Conservation (phyloP, 23 tunicate genomes). For the Halocynthia aurantium region DNA sequence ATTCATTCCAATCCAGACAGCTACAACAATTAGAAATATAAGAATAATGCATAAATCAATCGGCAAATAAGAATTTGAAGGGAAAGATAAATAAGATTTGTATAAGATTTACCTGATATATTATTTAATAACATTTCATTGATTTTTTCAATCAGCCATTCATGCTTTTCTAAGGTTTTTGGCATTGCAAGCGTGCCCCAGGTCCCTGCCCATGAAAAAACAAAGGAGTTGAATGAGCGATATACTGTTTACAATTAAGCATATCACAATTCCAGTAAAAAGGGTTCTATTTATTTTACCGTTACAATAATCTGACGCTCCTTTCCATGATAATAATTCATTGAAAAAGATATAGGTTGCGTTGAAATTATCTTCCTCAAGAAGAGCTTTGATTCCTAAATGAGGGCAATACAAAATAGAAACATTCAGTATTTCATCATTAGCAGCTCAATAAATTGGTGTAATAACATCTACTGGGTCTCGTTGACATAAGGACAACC, state of each 20-base stretch:
- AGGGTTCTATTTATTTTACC: constrained; percentile 11
- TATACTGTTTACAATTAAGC: neutral
- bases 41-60: too few relatives aligned
- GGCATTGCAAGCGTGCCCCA: constrained; percentile 56
- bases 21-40: neutral
- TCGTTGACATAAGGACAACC: too few relatives aligned
- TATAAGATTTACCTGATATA: neutral
- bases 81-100: too few relatives aligned
- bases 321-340: constrained; percentile 25
- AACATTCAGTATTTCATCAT: neutral
- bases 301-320: constrained; percentile 42
- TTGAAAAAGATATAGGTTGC: constrained; percentile 40
- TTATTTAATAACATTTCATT: neutral
- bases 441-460: too few relatives aligned
- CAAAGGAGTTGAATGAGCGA: neutral
- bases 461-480: too few relatives aligned
- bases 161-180: constrained; percentile 23
- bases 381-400: constrained; percentile 13
- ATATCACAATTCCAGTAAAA: neutral
- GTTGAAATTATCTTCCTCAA: constrained; percentile 9
- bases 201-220: constrained; percentile 6
- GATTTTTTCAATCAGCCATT: constrained; percentile 1
- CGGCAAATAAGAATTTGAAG: too few relatives aligned
- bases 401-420: neutral
- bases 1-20: constrained; percentile 48